phyloP scores from a whole-genome alignment of 2,113 vertebrate genomes.

The Muntiacus muntjak region DNA sequence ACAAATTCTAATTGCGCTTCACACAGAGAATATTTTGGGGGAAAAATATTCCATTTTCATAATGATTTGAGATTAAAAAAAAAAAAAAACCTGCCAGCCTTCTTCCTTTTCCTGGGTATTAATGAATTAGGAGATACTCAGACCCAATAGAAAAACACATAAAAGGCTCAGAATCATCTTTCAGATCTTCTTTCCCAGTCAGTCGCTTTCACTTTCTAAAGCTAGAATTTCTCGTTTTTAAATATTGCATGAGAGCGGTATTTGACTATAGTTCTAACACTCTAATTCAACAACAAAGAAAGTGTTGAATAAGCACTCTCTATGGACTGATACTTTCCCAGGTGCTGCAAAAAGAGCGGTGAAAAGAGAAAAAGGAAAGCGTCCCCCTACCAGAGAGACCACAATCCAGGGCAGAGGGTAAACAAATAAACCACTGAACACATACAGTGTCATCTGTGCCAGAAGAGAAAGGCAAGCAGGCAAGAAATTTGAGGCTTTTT shows the following conservation, averaged over 20 bases:
- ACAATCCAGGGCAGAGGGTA: background rate
- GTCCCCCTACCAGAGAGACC: background rate
- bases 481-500: background rate
- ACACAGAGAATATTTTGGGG: background rate
- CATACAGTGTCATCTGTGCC: background rate
- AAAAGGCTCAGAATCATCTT: conserved; percentile 48
- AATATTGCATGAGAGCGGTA: conserved; percentile 34
- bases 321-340: background rate
- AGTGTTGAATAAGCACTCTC: background rate
- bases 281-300: background rate
- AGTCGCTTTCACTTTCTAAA: conserved; percentile 36
- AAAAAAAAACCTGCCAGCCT: background rate
- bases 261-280: background rate
- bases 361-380: background rate
- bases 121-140: conserved; percentile 53
- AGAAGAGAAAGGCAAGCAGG: background rate
- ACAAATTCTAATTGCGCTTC: background rate
- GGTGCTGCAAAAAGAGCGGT: background rate
- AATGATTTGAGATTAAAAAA: conserved; percentile 39
- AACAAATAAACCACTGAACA: background rate
- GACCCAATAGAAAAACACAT: conserved; percentile 53
- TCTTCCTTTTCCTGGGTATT: conserved; percentile 55
- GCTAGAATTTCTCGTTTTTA: conserved; percentile 39
- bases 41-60: conserved; percentile 35
- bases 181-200: conserved; percentile 17